Evolutionary conservation across 2,888 invertebrate species (phyloP).

Genomic region (Pseudoips prasinana): DNA sequence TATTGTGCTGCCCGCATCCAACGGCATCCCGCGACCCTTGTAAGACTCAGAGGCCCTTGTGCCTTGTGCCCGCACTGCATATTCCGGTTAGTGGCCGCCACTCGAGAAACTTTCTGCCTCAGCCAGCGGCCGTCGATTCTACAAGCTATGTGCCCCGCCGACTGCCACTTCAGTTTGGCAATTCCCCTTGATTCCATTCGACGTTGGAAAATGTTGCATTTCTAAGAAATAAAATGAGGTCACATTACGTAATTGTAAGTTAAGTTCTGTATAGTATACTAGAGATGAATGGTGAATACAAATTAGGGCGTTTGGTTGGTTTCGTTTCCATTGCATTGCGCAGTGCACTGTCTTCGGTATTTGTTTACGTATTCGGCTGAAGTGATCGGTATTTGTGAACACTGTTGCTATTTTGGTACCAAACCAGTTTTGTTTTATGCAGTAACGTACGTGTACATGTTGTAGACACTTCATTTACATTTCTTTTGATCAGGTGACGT

Average conservation of each 20-base stretch:
- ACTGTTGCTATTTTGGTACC: constrained; percentile 23
- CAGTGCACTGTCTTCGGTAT: constrained; percentile 21
- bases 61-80: too few relatives aligned
- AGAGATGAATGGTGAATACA: constrained; percentile 24
- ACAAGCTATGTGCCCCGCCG: too few relatives aligned
- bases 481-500: too few relatives aligned
- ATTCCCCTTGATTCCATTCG: too few relatives aligned
- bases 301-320: constrained; percentile 12
- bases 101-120: too few relatives aligned
- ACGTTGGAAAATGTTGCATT: constrained; percentile 10
- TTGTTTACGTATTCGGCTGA: constrained; percentile 28
- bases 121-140: too few relatives aligned
- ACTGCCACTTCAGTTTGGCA: too few relatives aligned
- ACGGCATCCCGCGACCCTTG: too few relatives aligned
- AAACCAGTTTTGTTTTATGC: constrained; percentile 17
- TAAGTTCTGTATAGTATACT: constrained; percentile 18
- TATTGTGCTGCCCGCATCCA: too few relatives aligned
- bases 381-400: constrained; percentile 30
- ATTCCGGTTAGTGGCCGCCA: too few relatives aligned
- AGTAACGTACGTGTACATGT: not conserved
- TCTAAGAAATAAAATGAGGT: constrained; percentile 17
- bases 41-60: too few relatives aligned
- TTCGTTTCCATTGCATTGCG: constrained; percentile 23
- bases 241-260: constrained; percentile 3
- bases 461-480: too few relatives aligned